These are phyloP conservation scores for Peromyscus polionotus DNA, from an alignment of 2,113 vertebrate species.

Conservation along the genomic window DNA sequence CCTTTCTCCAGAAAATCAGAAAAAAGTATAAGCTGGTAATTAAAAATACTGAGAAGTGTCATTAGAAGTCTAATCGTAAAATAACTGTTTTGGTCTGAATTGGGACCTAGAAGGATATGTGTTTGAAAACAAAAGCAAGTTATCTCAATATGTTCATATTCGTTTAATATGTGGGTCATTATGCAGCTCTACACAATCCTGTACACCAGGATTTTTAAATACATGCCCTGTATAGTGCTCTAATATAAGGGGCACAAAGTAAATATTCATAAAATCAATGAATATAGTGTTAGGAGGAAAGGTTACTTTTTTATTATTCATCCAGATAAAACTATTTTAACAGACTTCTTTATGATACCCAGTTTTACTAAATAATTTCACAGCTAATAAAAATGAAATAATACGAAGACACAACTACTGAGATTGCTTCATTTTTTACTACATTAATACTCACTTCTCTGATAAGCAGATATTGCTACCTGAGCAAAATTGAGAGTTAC, in stretches of 20 bases:
- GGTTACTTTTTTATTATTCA: slow-evolving; percentile 45
- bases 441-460: slow-evolving; percentile 52
- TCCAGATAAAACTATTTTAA: slow-evolving; percentile 52
- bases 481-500: slow-evolving; percentile 39
- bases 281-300: slow-evolving; percentile 17
- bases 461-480: slow-evolving; percentile 49
- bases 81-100: background rate
- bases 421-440: slow-evolving; percentile 65
- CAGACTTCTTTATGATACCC: slow-evolving; percentile 40
- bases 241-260: slow-evolving; percentile 9
- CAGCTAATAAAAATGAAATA: slow-evolving; percentile 66
- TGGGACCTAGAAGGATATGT: background rate
- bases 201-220: background rate
- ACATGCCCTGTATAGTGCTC: background rate
- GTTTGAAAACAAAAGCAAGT: background rate
- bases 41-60: slow-evolving; percentile 31
- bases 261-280: slow-evolving; percentile 31
- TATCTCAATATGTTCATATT: background rate
- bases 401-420: slow-evolving; percentile 27
- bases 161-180: background rate
- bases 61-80: slow-evolving; percentile 17
- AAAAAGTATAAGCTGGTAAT: slow-evolving; percentile 34
- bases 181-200: background rate
- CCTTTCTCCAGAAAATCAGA: slow-evolving; percentile 5
- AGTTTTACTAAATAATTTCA: slow-evolving; percentile 48